Conservation (phyloP, 2,113 vertebrate species). For the Clupea harengus region DNA sequence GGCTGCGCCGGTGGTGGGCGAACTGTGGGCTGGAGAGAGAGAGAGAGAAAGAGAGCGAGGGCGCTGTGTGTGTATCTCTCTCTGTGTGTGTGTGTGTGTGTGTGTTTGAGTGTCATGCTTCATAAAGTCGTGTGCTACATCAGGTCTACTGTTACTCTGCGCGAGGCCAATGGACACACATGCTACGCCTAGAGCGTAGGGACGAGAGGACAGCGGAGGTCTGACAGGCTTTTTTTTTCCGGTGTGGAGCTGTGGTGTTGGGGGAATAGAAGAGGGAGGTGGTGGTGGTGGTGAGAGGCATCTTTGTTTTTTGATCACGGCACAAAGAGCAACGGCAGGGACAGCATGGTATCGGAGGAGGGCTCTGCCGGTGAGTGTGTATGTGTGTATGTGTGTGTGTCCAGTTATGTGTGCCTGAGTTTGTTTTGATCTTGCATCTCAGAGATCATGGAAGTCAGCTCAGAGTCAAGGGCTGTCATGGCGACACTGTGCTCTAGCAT, state of each 20-base stretch:
- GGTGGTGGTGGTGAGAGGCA: background rate
- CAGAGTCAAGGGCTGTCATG: background rate
- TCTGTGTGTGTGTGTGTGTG: background rate
- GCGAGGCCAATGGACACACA: background rate
- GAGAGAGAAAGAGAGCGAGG: background rate
- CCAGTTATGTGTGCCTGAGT: background rate
- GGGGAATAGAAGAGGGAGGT: background rate
- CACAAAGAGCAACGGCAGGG: constrained; percentile 49
- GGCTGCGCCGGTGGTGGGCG: background rate
- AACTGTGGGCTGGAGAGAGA: background rate
- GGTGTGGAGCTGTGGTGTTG: background rate
- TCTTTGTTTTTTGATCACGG: constrained; percentile 33
- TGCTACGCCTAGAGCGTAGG: background rate
- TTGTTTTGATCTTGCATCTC: background rate
- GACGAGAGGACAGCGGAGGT: background rate
- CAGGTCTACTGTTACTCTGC: constrained; percentile 67
- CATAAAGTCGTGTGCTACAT: constrained; percentile 67
- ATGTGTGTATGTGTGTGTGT: background rate
- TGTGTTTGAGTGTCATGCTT: constrained; percentile 55
- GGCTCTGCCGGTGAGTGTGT: constrained; percentile 11
- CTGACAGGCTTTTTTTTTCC: background rate
- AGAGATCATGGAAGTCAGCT: background rate
- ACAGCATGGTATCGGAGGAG: constrained; percentile 69
- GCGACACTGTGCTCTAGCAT: background rate
- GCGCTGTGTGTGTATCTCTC: background rate